phyloP scores from a whole-genome alignment of 2,113 vertebrate genomes.

The Chelonoidis abingdonii region DNA sequence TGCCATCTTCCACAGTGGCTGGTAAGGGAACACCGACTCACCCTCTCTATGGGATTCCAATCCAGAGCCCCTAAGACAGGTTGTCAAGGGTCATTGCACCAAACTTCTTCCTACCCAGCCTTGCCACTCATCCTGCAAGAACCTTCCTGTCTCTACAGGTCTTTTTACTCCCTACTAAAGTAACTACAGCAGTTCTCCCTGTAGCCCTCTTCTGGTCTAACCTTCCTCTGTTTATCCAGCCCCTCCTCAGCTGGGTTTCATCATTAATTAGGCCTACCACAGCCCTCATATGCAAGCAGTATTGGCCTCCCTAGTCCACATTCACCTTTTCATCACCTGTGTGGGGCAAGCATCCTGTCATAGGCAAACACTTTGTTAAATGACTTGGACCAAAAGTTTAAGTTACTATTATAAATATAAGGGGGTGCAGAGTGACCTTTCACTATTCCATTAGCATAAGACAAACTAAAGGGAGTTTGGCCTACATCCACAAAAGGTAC shows the following conservation, averaged over 20 bases:
- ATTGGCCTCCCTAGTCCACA: neutral
- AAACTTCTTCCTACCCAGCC: too few relatives aligned
- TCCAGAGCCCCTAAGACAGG: neutral
- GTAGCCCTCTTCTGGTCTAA: neutral
- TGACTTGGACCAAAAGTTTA: neutral
- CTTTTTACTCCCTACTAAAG: neutral
- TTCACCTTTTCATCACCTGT: neutral
- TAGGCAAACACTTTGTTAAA: neutral
- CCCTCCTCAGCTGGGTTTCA: neutral
- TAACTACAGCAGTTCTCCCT: neutral
- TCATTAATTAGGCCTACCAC: neutral
- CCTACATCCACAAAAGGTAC: too few relatives aligned
- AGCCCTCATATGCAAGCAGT: neutral
- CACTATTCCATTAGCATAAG: neutral
- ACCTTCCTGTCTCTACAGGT: neutral
- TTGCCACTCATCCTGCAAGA: neutral
- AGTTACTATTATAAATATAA: neutral
- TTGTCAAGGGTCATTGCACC: neutral
- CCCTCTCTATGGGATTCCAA: neutral
- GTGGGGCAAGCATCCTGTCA: neutral
- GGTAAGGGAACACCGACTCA: neutral
- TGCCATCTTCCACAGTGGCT: neutral
- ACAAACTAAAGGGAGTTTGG: neutral
- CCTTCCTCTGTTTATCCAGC: neutral
- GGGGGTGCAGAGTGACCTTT: neutral